phyloP scores from a whole-genome alignment of 2,888 invertebrate species.

The Dolomedes plantarius region DNA sequence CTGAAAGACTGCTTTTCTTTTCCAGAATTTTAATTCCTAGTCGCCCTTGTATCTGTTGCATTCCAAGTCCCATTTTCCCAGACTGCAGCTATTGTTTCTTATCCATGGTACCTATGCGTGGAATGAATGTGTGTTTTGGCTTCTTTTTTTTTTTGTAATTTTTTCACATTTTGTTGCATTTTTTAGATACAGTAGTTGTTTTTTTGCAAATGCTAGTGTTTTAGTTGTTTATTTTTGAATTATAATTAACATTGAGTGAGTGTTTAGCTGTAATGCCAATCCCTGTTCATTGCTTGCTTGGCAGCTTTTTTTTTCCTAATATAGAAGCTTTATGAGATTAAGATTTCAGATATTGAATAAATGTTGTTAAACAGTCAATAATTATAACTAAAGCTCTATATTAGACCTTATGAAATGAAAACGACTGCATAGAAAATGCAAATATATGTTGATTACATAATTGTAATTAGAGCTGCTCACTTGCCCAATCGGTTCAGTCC shows the following conservation, averaged over 20 bases:
- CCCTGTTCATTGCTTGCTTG: not conserved
- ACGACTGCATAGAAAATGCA: too few species aligned
- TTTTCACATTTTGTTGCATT: not conserved
- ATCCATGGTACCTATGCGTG: slow-evolving; percentile 65
- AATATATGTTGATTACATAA: too few species aligned
- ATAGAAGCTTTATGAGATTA: too few species aligned
- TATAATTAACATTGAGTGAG: not conserved
- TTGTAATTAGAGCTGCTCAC: too few species aligned
- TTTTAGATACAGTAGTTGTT: not conserved
- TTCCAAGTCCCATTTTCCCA: slow-evolving; percentile 38
- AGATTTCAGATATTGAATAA: too few species aligned
- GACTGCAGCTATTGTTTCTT: slow-evolving; percentile 56
- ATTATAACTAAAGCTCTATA: too few species aligned
- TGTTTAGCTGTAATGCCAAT: not conserved
- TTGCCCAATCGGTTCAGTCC: too few species aligned
- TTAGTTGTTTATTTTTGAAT: not conserved
- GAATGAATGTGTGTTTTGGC: slow-evolving; percentile 42
- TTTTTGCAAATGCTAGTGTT: not conserved
- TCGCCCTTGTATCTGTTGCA: slow-evolving; percentile 45
- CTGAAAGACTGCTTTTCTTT: slow-evolving; percentile 51
- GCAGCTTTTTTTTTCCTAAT: too few species aligned
- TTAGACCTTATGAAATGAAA: too few species aligned
- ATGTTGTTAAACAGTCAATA: too few species aligned
- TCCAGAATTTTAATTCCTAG: slow-evolving; percentile 66
- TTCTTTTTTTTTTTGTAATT: not conserved